Base-by-base conservation (phyloP, 2,113 vertebrate species). In the Tringa solitaria region DNA sequence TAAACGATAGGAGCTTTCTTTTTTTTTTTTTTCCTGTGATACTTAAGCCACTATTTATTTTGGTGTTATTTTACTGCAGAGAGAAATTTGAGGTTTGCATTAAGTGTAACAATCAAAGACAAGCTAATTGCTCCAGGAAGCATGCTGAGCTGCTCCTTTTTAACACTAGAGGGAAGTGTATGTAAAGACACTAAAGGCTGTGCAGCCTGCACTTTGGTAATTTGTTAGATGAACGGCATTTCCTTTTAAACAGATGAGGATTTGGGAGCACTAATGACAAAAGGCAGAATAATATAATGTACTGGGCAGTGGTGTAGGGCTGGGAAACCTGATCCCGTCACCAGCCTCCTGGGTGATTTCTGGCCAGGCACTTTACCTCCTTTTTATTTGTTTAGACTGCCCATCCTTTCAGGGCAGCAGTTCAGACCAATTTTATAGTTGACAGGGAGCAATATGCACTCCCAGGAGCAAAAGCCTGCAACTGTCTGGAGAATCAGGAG, bases 81-180 rank as follows among this genome's bases (percentile, higher is more conserved):
- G 70, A 76, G 54, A 72, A 85, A 80, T 86, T 27, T 63, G 37
- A 26, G 10, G 11, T 54, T 94, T 39, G 8, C 24, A 10, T 3
- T 54, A 30, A 39, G 13, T 24, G 17, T 75, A 57, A 45, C n/a
- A 53, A 39, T 39, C 60, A 79, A 91, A 96, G 60, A 12, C 72
- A 67, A 93, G 21, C 21, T 68, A 33, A 67, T 68, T 78, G 35
- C 81, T 92, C n/a, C 28, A 48, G 70, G 46, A 39, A 90, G 5
- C 10, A 4, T 4, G 30, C 14, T 85, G 92, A 94, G 53, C 67
- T 93, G 78, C 92, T 87, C 21, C 45, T 57, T 96, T 96, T 61
- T 90, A 95, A 95, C 97, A 87, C 94, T 96, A 97, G 97, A 95
- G 95, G 96, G 97, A 95, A 89, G 87, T 92, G 60, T 95, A 53